Percentiles rank a stretch among this genome's conserved stretches.
phyloP scores from a whole-genome alignment of 2,113 vertebrate species.

The Chloroceryle aenea region DNA sequence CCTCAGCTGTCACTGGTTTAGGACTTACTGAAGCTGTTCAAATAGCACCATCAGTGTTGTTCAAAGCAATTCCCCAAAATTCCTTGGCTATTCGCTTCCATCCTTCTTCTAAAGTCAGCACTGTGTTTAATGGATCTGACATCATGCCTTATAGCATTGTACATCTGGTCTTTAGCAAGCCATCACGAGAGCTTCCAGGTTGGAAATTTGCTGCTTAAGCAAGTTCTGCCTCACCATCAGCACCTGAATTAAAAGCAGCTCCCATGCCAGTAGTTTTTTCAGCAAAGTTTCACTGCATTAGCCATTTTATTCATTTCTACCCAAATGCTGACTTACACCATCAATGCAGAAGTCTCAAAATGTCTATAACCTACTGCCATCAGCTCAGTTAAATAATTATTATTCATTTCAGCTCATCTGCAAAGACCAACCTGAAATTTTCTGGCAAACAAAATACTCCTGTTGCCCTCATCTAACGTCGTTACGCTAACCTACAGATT shows the following conservation, averaged over 20 bases:
- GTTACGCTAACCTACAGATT: neutral
- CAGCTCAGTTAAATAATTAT: neutral
- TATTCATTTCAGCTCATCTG: neutral
- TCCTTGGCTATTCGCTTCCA: neutral
- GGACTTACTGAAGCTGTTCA: neutral
- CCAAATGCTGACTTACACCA: neutral
- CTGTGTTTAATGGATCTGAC: neutral
- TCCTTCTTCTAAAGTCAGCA: neutral
- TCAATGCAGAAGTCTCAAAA: neutral
- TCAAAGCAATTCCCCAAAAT: constrained; percentile 10
- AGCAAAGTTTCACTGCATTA: neutral
- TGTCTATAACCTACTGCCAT: neutral
- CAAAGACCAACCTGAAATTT: neutral
- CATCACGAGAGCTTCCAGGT: neutral
- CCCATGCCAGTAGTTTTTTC: neutral
- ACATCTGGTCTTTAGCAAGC: neutral
- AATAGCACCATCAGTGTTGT: neutral
- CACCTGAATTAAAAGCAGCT: neutral
- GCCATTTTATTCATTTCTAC: neutral
- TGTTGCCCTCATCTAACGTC: neutral
- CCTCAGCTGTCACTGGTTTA: neutral
- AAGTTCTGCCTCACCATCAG: neutral
- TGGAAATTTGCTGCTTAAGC: neutral
- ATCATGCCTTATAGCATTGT: neutral
- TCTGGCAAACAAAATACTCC: neutral